Conservation (phyloP, 1,140 invertebrate species). For the Neocloeon triangulifer region DNA sequence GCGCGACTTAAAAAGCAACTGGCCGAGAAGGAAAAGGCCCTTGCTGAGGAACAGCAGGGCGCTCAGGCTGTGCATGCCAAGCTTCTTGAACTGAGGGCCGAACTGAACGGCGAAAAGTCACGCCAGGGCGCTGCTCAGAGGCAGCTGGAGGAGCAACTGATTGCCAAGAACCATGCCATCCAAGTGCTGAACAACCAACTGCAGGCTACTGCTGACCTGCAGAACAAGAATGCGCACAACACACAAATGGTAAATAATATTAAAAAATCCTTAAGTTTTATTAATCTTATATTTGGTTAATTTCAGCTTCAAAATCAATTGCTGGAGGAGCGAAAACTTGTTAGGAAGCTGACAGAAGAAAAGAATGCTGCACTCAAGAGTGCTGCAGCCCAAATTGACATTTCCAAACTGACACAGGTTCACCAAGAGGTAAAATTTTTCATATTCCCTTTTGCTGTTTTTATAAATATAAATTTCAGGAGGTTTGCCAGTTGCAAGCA, state of each 20-base stretch:
- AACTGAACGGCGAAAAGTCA: conserved; percentile 38
- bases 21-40: conserved; percentile 50
- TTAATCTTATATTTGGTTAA: background rate
- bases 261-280: too few species aligned
- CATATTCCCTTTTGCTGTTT: too few species aligned
- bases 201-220: conserved; percentile 32
- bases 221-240: conserved; percentile 10
- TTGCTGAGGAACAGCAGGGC: conserved; percentile 45
- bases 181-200: conserved; percentile 30
- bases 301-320: background rate
- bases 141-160: conserved; percentile 28
- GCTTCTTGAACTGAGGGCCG: conserved; percentile 49
- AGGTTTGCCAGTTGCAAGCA: too few species aligned
- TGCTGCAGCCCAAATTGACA: too few species aligned
- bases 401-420: too few species aligned
- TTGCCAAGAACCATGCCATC: conserved; percentile 24
- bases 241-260: background rate
- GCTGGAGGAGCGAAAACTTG: too few species aligned
- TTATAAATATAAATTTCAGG: too few species aligned
- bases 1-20: conserved; percentile 68
- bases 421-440: too few species aligned
- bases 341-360: too few species aligned
- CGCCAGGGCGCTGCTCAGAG: conserved; percentile 26
- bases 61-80: conserved; percentile 38
- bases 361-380: too few species aligned